phyloP scores from a whole-genome alignment of 2,888 invertebrate genomes.

The Calephelis perditalis region DNA sequence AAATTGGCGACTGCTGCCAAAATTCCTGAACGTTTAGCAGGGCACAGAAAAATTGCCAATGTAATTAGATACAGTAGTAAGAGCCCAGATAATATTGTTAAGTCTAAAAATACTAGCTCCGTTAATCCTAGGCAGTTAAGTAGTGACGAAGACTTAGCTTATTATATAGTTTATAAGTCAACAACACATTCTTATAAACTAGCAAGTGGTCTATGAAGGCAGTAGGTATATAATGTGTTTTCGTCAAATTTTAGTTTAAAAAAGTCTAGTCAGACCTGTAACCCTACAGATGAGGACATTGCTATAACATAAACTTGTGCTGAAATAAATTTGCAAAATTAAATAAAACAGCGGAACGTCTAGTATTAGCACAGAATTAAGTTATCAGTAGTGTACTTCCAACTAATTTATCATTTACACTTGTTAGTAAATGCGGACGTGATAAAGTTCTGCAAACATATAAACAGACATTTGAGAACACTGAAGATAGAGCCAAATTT shows the following conservation, averaged over 20 bases:
- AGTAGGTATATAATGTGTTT: no score
- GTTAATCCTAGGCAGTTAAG: background rate
- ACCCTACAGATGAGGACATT: no score
- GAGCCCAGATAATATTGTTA: slow-evolving; percentile 5
- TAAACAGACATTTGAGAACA: slow-evolving; percentile 15
- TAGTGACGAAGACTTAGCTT: no score
- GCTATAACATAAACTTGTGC: no score
- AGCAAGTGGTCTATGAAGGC: no score
- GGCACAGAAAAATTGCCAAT: background rate
- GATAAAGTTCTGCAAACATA: slow-evolving; percentile 11
- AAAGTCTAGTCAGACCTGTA: no score
- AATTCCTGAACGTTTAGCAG: background rate
- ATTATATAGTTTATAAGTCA: no score
- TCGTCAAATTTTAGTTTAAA: no score
- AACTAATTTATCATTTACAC: slow-evolving; percentile 4
- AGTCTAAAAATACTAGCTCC: background rate
- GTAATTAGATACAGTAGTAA: background rate
- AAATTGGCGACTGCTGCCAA: background rate
- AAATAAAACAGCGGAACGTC: no score
- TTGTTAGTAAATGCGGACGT: slow-evolving; percentile 7
- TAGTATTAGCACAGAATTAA: no score
- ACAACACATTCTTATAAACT: background rate
- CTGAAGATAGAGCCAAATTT: background rate
- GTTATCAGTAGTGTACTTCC: no score
- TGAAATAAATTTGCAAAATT: no score